Conservation (phyloP, 2,888 invertebrate genomes). For the Xestia xanthographa region DNA sequence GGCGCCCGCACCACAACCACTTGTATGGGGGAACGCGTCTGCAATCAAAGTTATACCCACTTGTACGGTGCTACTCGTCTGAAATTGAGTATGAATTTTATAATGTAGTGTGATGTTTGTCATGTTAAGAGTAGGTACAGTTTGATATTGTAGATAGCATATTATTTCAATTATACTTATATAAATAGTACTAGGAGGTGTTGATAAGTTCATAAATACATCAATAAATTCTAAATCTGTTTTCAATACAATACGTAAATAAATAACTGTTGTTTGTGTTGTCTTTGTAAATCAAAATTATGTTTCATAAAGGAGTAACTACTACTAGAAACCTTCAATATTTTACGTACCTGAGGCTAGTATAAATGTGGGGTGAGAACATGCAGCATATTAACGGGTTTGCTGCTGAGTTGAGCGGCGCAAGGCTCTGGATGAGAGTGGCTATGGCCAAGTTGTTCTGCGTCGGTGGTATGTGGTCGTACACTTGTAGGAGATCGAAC, state of each 20-base stretch:
- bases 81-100: slow-evolving; percentile 66
- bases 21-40: slow-evolving; percentile 93
- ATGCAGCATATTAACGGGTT: slow-evolving; percentile 98
- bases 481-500: slow-evolving; percentile 97
- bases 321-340: neutral
- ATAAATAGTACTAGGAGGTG: neutral
- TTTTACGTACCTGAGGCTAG: slow-evolving; percentile 93
- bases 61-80: slow-evolving; percentile 71
- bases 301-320: neutral
- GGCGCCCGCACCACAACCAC: slow-evolving; percentile 90
- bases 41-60: slow-evolving; percentile 73
- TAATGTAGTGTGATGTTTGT: slow-evolving; percentile 47
- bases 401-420: slow-evolving; percentile 97
- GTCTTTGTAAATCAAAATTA: neutral
- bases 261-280: slow-evolving; percentile 3
- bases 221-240: neutral
- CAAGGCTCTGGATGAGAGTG: slow-evolving; percentile 97
- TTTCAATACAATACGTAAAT: neutral
- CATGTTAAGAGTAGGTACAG: neutral
- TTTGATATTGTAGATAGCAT: no score
- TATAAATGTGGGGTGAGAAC: slow-evolving; percentile 97
- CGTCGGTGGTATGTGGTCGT: slow-evolving; percentile 94
- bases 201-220: neutral
- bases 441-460: slow-evolving; percentile 95
- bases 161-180: neutral